phyloP scores from a whole-genome alignment of 23 tunicate species.

The Diplosoma virens region DNA sequence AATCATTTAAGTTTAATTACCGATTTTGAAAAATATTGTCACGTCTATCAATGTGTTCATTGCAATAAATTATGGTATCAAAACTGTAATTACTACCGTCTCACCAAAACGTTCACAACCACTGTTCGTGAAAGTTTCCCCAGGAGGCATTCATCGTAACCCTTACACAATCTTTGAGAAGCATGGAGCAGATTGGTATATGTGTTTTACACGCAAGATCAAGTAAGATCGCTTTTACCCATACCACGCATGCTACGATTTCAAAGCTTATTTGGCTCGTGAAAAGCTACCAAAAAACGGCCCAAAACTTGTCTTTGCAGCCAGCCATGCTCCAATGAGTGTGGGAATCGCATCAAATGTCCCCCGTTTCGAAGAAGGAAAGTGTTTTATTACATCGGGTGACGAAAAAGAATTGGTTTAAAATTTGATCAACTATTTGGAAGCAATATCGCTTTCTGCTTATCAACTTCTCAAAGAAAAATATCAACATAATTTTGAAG shows the following conservation, averaged over 20 bases:
- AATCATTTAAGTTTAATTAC: neutral
- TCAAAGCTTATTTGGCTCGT: neutral
- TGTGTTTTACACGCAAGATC: neutral
- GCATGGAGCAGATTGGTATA: neutral
- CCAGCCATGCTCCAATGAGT: neutral
- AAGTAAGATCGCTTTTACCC: neutral
- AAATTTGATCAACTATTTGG: neutral
- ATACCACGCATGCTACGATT: neutral
- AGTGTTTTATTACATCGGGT: neutral
- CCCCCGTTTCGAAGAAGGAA: neutral
- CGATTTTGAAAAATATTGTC: neutral
- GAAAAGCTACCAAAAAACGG: neutral
- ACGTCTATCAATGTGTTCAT: neutral
- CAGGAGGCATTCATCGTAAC: neutral
- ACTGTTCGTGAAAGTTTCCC: neutral
- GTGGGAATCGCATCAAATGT: neutral
- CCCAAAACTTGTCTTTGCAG: neutral
- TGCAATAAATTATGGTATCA: neutral
- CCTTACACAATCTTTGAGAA: neutral
- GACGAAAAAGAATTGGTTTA: neutral
- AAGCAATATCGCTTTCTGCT: neutral
- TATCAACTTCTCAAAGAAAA: neutral
- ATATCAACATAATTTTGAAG: neutral
- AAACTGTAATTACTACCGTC: neutral
- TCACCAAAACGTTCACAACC: neutral